phyloP scores from a whole-genome alignment of 2,113 vertebrate genomes.

The Callipepla squamata region DNA sequence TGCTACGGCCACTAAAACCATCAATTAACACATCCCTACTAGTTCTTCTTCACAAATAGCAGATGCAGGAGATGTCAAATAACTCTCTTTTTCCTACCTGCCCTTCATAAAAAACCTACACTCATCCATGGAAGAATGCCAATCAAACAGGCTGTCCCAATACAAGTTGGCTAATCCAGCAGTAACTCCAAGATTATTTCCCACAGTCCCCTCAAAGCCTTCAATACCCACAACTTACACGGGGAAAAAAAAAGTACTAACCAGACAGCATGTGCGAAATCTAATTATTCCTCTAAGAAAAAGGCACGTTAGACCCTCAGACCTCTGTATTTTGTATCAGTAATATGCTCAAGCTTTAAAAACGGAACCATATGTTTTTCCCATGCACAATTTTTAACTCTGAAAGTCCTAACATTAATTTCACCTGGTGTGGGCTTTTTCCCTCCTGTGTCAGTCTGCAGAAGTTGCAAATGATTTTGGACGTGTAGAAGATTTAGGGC shows the following conservation, averaged over 20 bases:
- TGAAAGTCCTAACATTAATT: background rate
- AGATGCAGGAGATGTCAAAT: background rate
- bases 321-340: background rate
- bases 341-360: background rate
- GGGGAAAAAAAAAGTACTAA: background rate
- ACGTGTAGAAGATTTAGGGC: background rate
- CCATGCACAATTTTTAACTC: background rate
- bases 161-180: background rate
- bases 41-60: background rate
- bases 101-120: background rate
- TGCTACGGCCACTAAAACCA: background rate
- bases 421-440: background rate
- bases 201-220: background rate
- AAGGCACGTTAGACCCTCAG: background rate
- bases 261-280: background rate
- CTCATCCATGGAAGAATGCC: background rate
- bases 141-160: background rate
- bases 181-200: background rate
- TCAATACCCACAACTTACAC: background rate
- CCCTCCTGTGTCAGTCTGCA: background rate
- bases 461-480: background rate
- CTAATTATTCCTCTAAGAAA: background rate
- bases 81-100: background rate
- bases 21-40: background rate
- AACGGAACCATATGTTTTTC: background rate